These are phyloP conservation scores for Cheilosia scutellata DNA, from an alignment of 2,888 invertebrate species.

Conservation along the genomic window DNA sequence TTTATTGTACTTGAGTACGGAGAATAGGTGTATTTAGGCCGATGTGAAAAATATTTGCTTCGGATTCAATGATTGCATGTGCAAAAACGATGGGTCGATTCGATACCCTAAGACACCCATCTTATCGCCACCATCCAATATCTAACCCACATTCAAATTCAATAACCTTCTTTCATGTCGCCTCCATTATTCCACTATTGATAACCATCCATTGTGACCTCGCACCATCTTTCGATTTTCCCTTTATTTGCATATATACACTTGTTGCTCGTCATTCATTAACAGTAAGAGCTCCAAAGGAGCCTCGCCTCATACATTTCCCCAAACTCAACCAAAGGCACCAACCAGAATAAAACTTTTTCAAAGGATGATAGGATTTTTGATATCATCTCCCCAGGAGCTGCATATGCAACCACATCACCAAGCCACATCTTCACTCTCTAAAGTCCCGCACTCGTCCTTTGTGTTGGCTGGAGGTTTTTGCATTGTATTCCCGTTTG, in stretches of 20 bases:
- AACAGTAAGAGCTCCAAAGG: slow-evolving; percentile 57
- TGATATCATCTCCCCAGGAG: slow-evolving; percentile 58
- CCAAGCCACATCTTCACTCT: slow-evolving; percentile 1
- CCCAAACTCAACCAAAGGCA: slow-evolving; percentile 10
- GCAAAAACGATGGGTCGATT: not conserved
- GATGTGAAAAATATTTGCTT: too few relatives aligned
- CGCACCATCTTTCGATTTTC: slow-evolving; percentile 35
- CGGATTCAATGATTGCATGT: not conserved
- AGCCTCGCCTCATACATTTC: not conserved
- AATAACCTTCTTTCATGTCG: slow-evolving; percentile 29
- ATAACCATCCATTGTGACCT: slow-evolving; percentile 53
- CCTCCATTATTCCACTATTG: slow-evolving; percentile 11
- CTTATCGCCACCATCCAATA: not conserved
- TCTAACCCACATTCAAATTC: slow-evolving; percentile 26
- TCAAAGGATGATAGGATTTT: slow-evolving; percentile 66
- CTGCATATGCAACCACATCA: slow-evolving; percentile 60
- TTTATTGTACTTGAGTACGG: too few relatives aligned
- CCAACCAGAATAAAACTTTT: slow-evolving; percentile 13
- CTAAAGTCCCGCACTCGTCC: slow-evolving; percentile 3
- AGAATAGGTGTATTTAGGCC: too few relatives aligned
- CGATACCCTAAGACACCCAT: not conserved
- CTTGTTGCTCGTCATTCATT: slow-evolving; percentile 72
- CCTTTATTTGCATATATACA: slow-evolving; percentile 55
- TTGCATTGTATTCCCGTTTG: slow-evolving; percentile 72
- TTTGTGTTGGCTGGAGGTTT: slow-evolving; percentile 40